Base-by-base conservation (phyloP, 2,797 vertebrate species). In the Coccyzus lansbergi region DNA sequence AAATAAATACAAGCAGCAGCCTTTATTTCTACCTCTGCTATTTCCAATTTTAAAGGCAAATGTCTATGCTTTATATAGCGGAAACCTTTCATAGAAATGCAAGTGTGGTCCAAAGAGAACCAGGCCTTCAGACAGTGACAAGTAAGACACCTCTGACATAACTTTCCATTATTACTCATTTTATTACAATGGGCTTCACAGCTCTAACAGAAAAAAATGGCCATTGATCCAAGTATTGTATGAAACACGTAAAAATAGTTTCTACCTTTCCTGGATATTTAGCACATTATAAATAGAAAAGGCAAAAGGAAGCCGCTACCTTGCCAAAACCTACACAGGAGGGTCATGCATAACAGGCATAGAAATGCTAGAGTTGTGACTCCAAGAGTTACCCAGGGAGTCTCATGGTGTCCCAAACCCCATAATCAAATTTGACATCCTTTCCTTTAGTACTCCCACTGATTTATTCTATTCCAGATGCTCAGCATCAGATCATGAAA, bases 291-390 rank as follows among this genome's bases (percentile, higher is more conserved):
- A 75, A 90, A 74, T 6, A 92, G 24, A 44, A 34, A 62, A 42
- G 53, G 31, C 38, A 87, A 89, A 91, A 83, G 38, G 25, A 83
- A 94, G n/a, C 2, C 3, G 15, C 12, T 42, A 16, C 49, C 46
- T 25, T 78, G 52, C n/a, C 38, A 28, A 22, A 42, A 34, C 29
- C 25, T 65, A 59, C 46, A 29, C 18, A 15, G 42, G 38, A 62
- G 12, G 26, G 29, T 18, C 36, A 11, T 7, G 1, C 40, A 36
- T 1, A 56, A 49, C 29, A 69, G 60, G 76, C 18, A 33, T 0
- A 59, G 74, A 60, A 90, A 76, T 19, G 10, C 40, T n/a, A 11
- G 48, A 56, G 21, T 46, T 85, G 52, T 52, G 51, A n/a, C 42
- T 62, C 21, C 15, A 20, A 18, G 26, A 69, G n/a, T n/a, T 83